These are phyloP conservation scores for Caenorhabditis drosophilae DNA, from an alignment of 2,888 invertebrate genomes.

Conservation along the genomic window DNA sequence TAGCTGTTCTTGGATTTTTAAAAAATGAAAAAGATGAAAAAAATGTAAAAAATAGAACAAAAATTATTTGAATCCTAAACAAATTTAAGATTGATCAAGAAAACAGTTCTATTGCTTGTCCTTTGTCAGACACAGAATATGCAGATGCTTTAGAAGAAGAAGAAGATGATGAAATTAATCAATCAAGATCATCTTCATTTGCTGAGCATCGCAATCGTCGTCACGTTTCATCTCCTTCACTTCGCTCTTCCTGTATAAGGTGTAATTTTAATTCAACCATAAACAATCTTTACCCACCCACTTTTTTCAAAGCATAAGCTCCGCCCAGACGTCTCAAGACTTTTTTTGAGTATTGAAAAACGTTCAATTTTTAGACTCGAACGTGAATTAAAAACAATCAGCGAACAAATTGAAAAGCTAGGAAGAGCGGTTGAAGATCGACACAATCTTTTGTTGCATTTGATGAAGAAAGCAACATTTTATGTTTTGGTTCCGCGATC, in stretches of 20 bases:
- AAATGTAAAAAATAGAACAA: too few species aligned
- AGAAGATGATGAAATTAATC: too few species aligned
- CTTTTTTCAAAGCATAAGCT: too few species aligned
- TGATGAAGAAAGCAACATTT: constrained; percentile 44
- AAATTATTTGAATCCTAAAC: constrained; percentile 2
- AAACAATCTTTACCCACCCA: too few species aligned
- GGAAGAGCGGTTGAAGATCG: constrained; percentile 33
- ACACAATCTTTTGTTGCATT: constrained; percentile 25
- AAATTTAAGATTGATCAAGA: constrained; percentile 8
- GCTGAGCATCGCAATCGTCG: constrained; percentile 11
- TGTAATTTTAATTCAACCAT: too few species aligned
- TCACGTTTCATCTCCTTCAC: constrained; percentile 8
- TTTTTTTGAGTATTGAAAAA: too few species aligned
- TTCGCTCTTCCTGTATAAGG: constrained; percentile 15
- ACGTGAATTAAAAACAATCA: constrained; percentile 35
- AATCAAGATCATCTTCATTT: constrained; percentile 38
- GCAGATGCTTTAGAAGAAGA: constrained; percentile 37
- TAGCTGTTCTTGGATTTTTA: constrained; percentile 29
- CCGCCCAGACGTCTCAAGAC: too few species aligned
- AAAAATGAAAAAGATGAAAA: constrained; percentile 7
- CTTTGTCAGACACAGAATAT: constrained; percentile 29
- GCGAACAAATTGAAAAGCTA: constrained; percentile 35
- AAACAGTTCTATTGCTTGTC: constrained; percentile 10
- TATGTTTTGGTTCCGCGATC: constrained; percentile 38
- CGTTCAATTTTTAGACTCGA: constrained; percentile 15